Percentiles rank a stretch among this genome's conserved stretches.
These are phyloP conservation scores for Callionymus lyra DNA, from an alignment of 2,113 vertebrate genomes.

Conservation along the genomic window DNA sequence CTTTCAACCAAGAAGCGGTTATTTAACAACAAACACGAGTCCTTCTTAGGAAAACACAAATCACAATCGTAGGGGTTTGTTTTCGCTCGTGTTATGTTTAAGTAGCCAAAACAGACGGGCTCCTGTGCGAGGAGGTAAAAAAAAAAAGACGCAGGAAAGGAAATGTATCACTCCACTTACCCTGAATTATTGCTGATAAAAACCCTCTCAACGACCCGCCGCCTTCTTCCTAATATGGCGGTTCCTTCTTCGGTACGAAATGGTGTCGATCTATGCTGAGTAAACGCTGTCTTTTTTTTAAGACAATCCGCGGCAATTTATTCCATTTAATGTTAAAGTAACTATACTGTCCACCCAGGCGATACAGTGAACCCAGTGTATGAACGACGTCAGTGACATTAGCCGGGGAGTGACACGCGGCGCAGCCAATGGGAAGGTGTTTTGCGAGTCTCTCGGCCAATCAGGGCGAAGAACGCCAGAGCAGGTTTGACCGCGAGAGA, in stretches of 20 bases:
- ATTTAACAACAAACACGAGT: neutral
- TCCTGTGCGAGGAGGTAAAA: constrained; percentile 31
- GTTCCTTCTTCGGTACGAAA: constrained; percentile 16
- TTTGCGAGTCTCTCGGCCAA: constrained; percentile 31
- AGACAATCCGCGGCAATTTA: constrained; percentile 49
- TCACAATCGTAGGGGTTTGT: neutral
- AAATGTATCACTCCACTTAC: constrained; percentile 70
- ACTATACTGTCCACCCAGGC: constrained; percentile 65
- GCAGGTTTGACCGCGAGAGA: constrained; percentile 36
- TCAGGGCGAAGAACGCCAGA: constrained; percentile 10
- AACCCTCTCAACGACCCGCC: constrained; percentile 22
- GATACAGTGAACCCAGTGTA: constrained; percentile 56
- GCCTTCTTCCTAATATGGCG: constrained; percentile 3
- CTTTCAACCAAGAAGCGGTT: constrained; percentile 11
- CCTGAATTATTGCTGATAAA: constrained; percentile 55
- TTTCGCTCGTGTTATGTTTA: constrained; percentile 22
- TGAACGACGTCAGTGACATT: constrained; percentile 55
- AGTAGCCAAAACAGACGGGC: constrained; percentile 32
- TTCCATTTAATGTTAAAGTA: constrained; percentile 65
- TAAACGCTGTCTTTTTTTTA: constrained; percentile 41
- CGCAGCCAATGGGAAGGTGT: constrained; percentile 37
- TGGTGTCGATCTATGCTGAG: constrained; percentile 17
- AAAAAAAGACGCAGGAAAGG: constrained; percentile 68
- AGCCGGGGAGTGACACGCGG: constrained; percentile 31
- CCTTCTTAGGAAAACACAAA: neutral